Evolutionary conservation across 2,888 invertebrate species (phyloP), one percentile per base, ranked within the genome.

Genomic region (Tiliacea citrago): DNA sequence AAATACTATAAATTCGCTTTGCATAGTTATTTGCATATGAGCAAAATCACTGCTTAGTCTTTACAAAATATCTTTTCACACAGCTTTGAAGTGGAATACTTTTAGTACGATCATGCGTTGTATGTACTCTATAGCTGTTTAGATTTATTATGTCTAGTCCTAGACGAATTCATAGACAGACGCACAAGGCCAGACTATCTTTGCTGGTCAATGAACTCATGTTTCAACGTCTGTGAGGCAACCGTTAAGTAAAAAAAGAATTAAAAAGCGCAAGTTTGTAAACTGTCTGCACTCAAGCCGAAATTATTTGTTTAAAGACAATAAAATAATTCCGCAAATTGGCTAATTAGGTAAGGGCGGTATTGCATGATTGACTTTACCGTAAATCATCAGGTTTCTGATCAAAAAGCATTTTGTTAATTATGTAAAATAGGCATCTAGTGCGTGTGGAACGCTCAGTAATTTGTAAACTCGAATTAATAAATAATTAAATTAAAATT

Each of bases 121-220:
- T 29, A 13, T 47, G 24, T 61, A 73, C 24, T 53, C 1, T 60
- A 63, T 53, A 71, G 35, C 55, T 45, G 55, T 66, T 53, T 24
- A 35, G 12, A 53, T n/a, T n/a, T 47, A 77, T 61, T 67, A 57
- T 81, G 77, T 84, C 47, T 86, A 84, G 86, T 86, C 60, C 78
- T 84, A 90, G 87, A 88, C 89, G 82, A 89, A 91, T 90, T 91
- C 87, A 88, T 90, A 92, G 90, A 89, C 90, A 87, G 87, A 88
- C 88, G 82, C 84, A 90, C 92, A 94, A 94, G 93, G 93, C 93
- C 93, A 94, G 92, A 93, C 94, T 91, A 89, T 91, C 90, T 92
- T 90, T 85, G 87, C 87, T 88, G 94, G 94, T 93, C 94, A 92
- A 90, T 86, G 93, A 93, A 90, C 94, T 91, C 86, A 80, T 79